These are phyloP conservation scores for Acleris literana DNA, from an alignment of 2,888 invertebrate genomes.

Conservation along the genomic window DNA sequence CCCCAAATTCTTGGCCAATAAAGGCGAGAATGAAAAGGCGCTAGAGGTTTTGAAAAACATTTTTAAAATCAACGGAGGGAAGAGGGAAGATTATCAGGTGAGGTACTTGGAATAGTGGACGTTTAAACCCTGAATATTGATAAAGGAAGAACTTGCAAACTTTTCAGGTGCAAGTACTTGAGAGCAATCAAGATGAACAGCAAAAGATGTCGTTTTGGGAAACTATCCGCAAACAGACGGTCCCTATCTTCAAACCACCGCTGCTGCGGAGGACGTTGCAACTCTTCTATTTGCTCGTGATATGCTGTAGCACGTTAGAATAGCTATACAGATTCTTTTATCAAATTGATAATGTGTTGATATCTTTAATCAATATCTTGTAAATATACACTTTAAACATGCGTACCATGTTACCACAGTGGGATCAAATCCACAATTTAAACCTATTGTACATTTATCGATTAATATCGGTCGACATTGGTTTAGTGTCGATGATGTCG, in stretches of 20 bases:
- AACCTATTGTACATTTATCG: no score
- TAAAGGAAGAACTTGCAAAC: no score
- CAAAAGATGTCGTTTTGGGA: conserved; percentile 51
- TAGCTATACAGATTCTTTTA: background rate
- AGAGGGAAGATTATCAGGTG: conserved; percentile 53
- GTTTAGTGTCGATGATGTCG: no score
- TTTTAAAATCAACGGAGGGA: conserved; percentile 54
- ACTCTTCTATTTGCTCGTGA: conserved; percentile 78
- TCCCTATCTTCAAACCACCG: conserved; percentile 78
- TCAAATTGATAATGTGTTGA: background rate
- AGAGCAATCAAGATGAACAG: conserved; percentile 35
- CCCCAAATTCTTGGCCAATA: conserved; percentile 87
- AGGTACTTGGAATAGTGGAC: background rate
- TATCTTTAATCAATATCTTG: background rate
- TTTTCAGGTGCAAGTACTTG: conserved; percentile 53
- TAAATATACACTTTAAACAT: no score
- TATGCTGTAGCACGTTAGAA: conserved; percentile 85
- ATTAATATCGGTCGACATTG: no score
- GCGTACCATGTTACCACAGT: no score
- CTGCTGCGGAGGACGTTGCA: conserved; percentile 77
- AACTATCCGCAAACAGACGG: conserved; percentile 74
- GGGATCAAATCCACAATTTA: no score
- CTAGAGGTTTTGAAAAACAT: conserved; percentile 63
- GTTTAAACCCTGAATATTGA: background rate
- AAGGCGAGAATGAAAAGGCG: conserved; percentile 82